These are phyloP conservation scores for Phacellophora camtschatica DNA, from an alignment of 30 jellyfish, hydroid and myxozoan genomes.

Conservation along the genomic window DNA sequence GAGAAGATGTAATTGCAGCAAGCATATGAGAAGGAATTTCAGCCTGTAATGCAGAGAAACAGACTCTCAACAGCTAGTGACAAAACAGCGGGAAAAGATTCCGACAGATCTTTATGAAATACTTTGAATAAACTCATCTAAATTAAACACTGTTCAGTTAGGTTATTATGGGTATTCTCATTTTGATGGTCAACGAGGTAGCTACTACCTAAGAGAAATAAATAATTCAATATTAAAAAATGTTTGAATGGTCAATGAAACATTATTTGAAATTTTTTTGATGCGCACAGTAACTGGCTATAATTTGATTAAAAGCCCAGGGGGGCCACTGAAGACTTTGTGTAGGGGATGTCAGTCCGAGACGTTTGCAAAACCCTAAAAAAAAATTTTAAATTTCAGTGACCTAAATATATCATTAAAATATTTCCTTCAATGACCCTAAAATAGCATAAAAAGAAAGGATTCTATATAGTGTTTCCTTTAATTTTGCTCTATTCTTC, in stretches of 20 bases:
- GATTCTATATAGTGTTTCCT: too few species aligned
- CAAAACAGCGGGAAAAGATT: slow-evolving; percentile 11
- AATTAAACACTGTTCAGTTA: neutral
- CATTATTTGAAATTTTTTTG: too few species aligned
- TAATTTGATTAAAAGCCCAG: too few species aligned
- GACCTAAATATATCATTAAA: too few species aligned
- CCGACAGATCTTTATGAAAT: slow-evolving; percentile 20
- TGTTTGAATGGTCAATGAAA: neutral
- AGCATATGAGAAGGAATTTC: slow-evolving; percentile 1
- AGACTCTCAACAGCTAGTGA: neutral
- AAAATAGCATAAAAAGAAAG: too few species aligned
- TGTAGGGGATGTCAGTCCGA: too few species aligned
- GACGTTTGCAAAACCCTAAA: too few species aligned
- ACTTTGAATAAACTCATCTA: neutral
- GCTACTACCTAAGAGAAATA: neutral
- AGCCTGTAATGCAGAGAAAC: neutral
- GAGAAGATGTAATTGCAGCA: neutral
- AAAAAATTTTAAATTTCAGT: too few species aligned
- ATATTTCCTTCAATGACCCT: too few species aligned
- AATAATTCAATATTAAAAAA: neutral
- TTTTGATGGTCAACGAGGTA: neutral
- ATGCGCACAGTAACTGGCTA: too few species aligned
- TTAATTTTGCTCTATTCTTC: too few species aligned
- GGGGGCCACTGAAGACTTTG: too few species aligned
- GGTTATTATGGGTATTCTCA: neutral